Base-by-base conservation (phyloP, 2,113 vertebrate species). In the Ceyx margarethae region DNA sequence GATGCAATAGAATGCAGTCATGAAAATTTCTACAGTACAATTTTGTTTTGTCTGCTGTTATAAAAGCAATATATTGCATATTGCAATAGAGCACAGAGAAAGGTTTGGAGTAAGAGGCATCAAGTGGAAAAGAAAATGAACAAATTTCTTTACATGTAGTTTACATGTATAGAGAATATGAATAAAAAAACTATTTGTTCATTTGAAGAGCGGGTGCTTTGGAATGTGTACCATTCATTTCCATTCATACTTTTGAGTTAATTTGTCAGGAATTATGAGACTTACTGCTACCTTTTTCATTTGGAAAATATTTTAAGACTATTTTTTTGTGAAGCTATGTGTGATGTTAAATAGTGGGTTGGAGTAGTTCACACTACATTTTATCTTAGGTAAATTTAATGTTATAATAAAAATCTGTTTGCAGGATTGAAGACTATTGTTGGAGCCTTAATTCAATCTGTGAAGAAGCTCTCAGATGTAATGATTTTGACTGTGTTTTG, bases 401-500 rank as follows among this genome's bases (percentile, higher is more conserved):
- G 72, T 31, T 89, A 10, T 79, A 83, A n/a, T 82, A 45, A 86
- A 89, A 87, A 65, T 43, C 26, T 73, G 2, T 66, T 85, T 94
- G 35, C 96, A 99, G 99, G 99, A 23, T 90, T 99, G 95, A 99
- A 99, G 96, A 99, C 99, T 65, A 99, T 99, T 17, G 99, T 99
- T 33, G 98, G 98, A 37, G 99, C 99, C 3, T 90, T 99, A 81
- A 99, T 99, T 97, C 99, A 99, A 97, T 99, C 99, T 0, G 99
- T 99, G 95, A 99, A 99, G 98, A 99, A 98, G 82, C 98, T 99
- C 13, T 98, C 98, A 0, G 98, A 99, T 3, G 99, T 99, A 51
- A 99, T 99, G 99, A 99, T 99, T 89, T 97, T 99, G 93, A 99
- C 99, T 2, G 97, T 99, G 20, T 99, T 99, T 97, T 99, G 99